These are phyloP conservation scores for Trichosurus vulpecula DNA, from an alignment of 2,797 vertebrate genomes.

Conservation along the genomic window DNA sequence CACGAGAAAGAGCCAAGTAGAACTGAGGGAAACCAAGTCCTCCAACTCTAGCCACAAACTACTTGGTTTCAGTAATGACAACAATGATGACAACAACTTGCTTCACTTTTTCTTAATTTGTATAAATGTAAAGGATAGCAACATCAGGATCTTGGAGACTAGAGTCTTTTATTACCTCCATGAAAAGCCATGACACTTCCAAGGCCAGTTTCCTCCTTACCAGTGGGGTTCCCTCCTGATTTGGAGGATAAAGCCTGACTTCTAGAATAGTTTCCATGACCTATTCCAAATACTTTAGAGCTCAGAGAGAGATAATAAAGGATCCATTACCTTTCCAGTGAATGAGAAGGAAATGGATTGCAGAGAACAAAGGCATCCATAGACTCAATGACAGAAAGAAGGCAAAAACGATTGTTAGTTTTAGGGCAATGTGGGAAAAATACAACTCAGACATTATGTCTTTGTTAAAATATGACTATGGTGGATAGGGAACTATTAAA, in stretches of 20 bases:
- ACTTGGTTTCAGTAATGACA: conserved; percentile 49
- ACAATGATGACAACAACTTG: conserved; percentile 23
- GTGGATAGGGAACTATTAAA: not conserved
- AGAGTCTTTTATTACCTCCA: conserved; percentile 1
- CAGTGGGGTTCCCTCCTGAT: not conserved
- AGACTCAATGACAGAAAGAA: not conserved
- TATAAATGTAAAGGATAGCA: conserved; percentile 46
- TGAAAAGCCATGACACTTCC: conserved; percentile 28
- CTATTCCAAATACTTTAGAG: not conserved
- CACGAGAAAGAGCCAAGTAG: conserved; percentile 23
- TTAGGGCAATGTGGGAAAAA: not conserved
- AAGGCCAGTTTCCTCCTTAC: conserved; percentile 5
- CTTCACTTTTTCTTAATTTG: conserved; percentile 55
- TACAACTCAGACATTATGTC: not conserved
- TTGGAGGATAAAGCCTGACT: not conserved
- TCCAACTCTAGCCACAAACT: not conserved
- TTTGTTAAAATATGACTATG: not conserved
- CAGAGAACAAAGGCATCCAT: not conserved
- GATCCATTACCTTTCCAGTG: not conserved
- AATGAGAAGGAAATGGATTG: not conserved
- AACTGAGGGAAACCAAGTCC: conserved; percentile 16
- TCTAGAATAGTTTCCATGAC: not conserved
- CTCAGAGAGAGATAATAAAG: not conserved
- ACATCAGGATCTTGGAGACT: not conserved
- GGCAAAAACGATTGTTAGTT: not conserved